A percentile compares a stretch with the other conserved stretches of the same genome.
phyloP scores from a whole-genome alignment of 1,140 invertebrate genomes.

The Euwallacea fornicatus region DNA sequence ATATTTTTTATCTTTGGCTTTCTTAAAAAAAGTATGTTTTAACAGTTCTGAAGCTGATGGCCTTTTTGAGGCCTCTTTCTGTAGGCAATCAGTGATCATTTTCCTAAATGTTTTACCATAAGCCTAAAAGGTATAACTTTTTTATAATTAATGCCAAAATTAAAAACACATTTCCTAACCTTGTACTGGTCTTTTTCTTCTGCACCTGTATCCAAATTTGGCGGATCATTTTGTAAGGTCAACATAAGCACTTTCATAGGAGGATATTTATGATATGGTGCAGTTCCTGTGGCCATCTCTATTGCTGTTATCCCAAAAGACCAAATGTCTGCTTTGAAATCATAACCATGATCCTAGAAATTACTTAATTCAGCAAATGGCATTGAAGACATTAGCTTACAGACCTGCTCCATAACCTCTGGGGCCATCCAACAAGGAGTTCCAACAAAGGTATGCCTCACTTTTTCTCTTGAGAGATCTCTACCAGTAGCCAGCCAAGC shows the following conservation, averaged over 20 bases:
- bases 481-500: constrained; percentile 90
- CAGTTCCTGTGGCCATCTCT: constrained; percentile 97
- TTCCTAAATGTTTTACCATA: constrained; percentile 97
- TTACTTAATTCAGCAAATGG: background rate
- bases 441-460: constrained; percentile 95
- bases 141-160: background rate
- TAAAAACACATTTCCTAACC: constrained; percentile 37
- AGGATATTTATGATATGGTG: constrained; percentile 98
- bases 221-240: constrained; percentile 97
- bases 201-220: constrained; percentile 91
- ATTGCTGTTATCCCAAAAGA: constrained; percentile 99
- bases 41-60: constrained; percentile 96
- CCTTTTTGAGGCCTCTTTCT: constrained; percentile 92
- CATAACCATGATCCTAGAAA: constrained; percentile 89
- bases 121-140: constrained; percentile 52
- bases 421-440: constrained; percentile 99
- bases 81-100: constrained; percentile 92
- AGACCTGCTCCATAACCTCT: constrained; percentile 59
- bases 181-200: constrained; percentile 98
- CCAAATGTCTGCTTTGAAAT: constrained; percentile 99
- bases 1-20: constrained; percentile 96
- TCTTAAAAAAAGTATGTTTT: constrained; percentile 99
- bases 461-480: constrained; percentile 91
- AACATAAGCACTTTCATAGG: constrained; percentile 99
- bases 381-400: background rate